Evolutionary conservation across 92 coral and sea anemone species (phyloP), one percentile per base, ranked within the genome.

Genomic region (Metridium senile): DNA sequence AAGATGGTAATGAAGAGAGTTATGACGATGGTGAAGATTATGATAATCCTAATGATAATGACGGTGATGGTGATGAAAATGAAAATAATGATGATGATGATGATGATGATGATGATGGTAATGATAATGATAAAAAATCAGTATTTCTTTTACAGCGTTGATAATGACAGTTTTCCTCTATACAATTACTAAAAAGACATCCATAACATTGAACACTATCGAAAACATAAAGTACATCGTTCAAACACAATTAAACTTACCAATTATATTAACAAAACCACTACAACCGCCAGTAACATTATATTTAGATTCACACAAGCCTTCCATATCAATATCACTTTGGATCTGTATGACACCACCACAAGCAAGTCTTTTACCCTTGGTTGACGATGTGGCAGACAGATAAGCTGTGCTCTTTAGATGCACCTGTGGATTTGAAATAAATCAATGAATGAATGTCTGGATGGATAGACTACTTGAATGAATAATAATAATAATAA

Each of bases 341-440:
- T 0, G 25, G 7, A 91, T 79, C 82, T 91, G 97, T 20, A 91
- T 76, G 17, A 91, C 62, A 11, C 97, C 97, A 11, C 97, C 97
- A 30, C 87, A 72, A 33, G 87, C 89, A 9, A 63, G 46, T 18
- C 10, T n/a, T 3, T 20, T 34, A 17, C 76, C 77, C 0, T 23
- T 29, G 0, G 33, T 6, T 1, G 83, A 84, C 0, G 81, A 72
- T 7, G 65, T 66, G 57, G 97, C 93, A 2, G 82, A 81, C 65
- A 91, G 53, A 7, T 11, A 51, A 7, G 90, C 97, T 0, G 45
- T 49, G 31, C 61, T 49, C 9, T 68, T 74, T 35, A 91, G 74
- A n/a, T 49, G 73, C 6, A 91, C 91, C 97, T 91, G 72, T 26
- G 4, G 23, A 19, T 54, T 13, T 54, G 23, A 56, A 29, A 56